Evolutionary conservation across 1,140 invertebrate genomes (phyloP).

Genomic region (Heliconius melpomene): DNA sequence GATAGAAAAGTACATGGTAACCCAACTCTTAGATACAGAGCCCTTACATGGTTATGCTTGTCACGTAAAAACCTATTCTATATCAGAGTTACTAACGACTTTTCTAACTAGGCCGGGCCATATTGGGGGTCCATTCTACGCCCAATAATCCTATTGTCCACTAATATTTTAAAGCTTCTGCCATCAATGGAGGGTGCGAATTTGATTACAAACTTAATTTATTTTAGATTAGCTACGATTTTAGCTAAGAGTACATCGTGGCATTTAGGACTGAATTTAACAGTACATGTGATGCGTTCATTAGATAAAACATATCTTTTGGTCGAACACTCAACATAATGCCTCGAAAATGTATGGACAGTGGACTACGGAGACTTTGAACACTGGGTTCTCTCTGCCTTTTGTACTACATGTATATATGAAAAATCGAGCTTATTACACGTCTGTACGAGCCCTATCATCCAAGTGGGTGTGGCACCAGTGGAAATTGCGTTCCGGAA

Average conservation of each 20-base stretch:
- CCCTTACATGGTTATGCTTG: not conserved
- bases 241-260: not conserved
- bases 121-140: not conserved
- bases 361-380: not conserved
- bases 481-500: constrained; percentile 57
- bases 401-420: not conserved
- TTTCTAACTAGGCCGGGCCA: not conserved
- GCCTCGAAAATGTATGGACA: not conserved
- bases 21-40: not conserved
- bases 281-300: not conserved
- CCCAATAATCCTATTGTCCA: constrained; percentile 7
- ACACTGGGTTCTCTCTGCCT: not conserved
- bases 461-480: constrained; percentile 46
- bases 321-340: not conserved
- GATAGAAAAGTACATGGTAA: too few relatives aligned
- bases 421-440: not conserved
- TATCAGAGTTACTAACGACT: not conserved
- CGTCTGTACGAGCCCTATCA: constrained; percentile 31
- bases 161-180: constrained; percentile 8
- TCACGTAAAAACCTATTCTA: constrained; percentile 3
- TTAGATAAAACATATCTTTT: not conserved
- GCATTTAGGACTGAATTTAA: too few relatives aligned
- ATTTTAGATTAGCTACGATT: constrained; percentile 5
- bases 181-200: not conserved
- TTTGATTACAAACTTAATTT: constrained; percentile 5